These are phyloP conservation scores for Mallotus villosus DNA, from an alignment of 2,797 vertebrate genomes.

Conservation along the genomic window DNA sequence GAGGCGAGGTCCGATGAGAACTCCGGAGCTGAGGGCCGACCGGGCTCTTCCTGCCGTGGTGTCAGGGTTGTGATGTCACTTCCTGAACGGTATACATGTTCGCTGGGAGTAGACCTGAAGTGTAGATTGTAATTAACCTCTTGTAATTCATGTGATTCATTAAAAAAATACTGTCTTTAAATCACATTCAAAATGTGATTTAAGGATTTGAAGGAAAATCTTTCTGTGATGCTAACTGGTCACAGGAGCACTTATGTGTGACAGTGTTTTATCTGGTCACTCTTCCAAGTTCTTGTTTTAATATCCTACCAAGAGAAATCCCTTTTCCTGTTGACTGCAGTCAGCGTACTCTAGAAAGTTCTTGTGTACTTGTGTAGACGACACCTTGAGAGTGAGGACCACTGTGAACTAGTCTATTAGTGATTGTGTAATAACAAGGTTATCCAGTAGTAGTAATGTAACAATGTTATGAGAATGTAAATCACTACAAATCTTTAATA, in stretches of 20 bases:
- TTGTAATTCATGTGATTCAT: neutral
- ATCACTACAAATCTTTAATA: neutral
- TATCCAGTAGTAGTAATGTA: neutral
- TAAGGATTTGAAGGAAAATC: too few species aligned
- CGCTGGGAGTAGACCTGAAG: neutral
- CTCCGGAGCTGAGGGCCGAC: conserved; percentile 19
- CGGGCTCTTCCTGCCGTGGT: conserved; percentile 25
- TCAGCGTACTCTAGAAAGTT: too few species aligned
- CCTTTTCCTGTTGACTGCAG: too few species aligned
- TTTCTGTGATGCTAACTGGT: too few species aligned
- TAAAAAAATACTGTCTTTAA: neutral
- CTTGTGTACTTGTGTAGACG: neutral
- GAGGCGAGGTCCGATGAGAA: conserved; percentile 55
- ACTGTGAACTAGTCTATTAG: neutral
- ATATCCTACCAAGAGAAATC: too few species aligned
- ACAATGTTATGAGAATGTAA: neutral
- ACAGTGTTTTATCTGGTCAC: too few species aligned
- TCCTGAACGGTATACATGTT: too few species aligned
- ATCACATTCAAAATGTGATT: too few species aligned
- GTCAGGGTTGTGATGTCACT: conserved; percentile 24
- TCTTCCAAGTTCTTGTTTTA: too few species aligned
- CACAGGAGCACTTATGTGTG: too few species aligned
- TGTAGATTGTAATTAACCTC: neutral
- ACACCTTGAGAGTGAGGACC: neutral
- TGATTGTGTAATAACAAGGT: neutral